Base-by-base conservation (phyloP, 2,113 vertebrate species). In the Sander lucioperca region DNA sequence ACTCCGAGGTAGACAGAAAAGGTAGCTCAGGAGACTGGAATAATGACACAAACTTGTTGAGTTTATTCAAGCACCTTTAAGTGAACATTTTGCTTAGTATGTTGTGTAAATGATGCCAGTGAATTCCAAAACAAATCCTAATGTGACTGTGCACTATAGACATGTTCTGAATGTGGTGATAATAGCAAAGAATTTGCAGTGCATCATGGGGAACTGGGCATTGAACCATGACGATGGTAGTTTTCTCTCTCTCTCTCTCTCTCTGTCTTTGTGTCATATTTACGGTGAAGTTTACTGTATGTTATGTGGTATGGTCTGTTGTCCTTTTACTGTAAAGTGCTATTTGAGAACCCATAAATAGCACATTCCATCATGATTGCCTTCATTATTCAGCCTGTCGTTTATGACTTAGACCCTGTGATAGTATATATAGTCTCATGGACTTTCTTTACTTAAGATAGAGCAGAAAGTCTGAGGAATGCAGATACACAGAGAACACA, bases 371-470 rank as follows among this genome's bases (percentile, higher is more conserved):
- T 13, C 3, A 27, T 51, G 39, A 15, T 45, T 76, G 62, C 57
- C 59, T 19, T 62, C 11, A 33, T 58, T 70, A 6, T 65, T 80
- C 50, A n/a, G 47, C 16, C 6, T 30, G 62, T 48, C 18, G n/a
- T 67, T 56, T 16, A 33, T 59, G 50, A 56, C 56, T 11, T 30
- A 14, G 56, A 39, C 45, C 18, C 47, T n/a, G 25, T 33, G 50
- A 68, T 23, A 54, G 33, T 64, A 71, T 47, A 73, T 51, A 30
- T 39, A 6, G 54, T 36, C 10, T 66, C 4, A 1, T 25, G 11
- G 39, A 47, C 50, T 58, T 25, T 45, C n/a, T 68, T 73, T 66
- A 12, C 58, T 27, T 62, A 72, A 66, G n/a, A 23, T 18, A 70
- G 50, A 67, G 33, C 51, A 65, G 39, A 64, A 69, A 51, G 21